Conservation (phyloP, 2,113 vertebrate species). For the Eretmochelys imbricata region DNA sequence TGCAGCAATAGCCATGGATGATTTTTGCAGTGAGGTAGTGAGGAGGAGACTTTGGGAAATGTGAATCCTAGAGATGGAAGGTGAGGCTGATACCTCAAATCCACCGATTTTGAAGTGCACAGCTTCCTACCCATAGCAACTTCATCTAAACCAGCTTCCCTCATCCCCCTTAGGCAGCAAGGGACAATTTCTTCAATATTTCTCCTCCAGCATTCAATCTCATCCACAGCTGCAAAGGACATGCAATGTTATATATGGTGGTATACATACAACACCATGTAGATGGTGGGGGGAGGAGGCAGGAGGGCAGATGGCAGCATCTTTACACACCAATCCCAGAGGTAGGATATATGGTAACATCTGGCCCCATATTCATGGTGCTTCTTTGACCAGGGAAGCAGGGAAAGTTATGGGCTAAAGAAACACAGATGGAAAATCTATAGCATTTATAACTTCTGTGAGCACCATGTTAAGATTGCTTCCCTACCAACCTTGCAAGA, state of each 20-base stretch:
- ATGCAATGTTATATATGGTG: background rate
- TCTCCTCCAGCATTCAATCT: background rate
- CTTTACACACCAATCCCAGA: background rate
- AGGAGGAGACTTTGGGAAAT: background rate
- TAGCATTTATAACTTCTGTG: background rate
- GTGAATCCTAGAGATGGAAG: rapidly evolving
- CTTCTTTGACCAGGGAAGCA: background rate
- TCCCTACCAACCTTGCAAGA: background rate
- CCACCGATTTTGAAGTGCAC: background rate
- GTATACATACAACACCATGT: background rate
- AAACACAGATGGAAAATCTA: background rate
- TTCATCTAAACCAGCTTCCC: background rate
- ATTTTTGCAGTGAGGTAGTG: background rate
- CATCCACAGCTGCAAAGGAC: background rate
- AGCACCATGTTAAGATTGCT: background rate
- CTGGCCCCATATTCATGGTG: background rate
- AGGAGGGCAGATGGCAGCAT: background rate
- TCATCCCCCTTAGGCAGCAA: background rate
- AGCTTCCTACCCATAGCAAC: background rate
- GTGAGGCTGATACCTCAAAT: background rate
- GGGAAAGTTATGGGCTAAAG: background rate
- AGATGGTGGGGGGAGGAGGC: background rate
- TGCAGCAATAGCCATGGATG: rapidly evolving
- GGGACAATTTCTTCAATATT: background rate
- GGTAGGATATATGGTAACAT: background rate